A percentile compares a stretch with the other conserved stretches of the same genome.
These are phyloP conservation scores for Bombus polaris DNA, from an alignment of 1,140 invertebrate genomes.

Conservation along the genomic window DNA sequence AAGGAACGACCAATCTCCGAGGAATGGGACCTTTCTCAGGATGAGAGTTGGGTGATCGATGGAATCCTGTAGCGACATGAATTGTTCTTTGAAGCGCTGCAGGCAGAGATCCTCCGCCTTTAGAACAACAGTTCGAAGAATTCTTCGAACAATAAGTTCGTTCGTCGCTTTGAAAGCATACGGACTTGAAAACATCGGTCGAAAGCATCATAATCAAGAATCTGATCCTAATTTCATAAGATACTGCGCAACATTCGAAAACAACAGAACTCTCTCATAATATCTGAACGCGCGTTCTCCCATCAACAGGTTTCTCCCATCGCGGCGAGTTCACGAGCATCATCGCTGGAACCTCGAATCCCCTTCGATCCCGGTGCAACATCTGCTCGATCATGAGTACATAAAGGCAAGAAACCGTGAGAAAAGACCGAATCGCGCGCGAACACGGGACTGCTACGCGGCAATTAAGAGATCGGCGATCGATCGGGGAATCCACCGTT, in stretches of 20 bases:
- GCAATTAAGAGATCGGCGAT: slow-evolving; percentile 32
- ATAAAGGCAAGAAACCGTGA: not conserved
- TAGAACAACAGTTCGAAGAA: not conserved
- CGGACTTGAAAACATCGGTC: not conserved
- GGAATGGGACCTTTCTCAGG: not conserved
- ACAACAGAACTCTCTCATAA: not conserved
- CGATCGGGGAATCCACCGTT: slow-evolving; percentile 23
- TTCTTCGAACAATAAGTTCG: not conserved
- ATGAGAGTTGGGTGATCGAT: too few relatives aligned
- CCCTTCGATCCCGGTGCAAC: not conserved
- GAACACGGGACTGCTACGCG: not conserved
- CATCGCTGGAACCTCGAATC: not conserved
- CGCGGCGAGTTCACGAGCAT: not conserved
- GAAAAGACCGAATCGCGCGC: slow-evolving; percentile 4
- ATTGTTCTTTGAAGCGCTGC: too few relatives aligned
- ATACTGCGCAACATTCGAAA: not conserved
- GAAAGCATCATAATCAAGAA: not conserved
- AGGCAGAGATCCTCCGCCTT: too few relatives aligned
- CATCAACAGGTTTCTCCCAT: slow-evolving; percentile 15
- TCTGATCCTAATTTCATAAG: not conserved
- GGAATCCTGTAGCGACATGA: too few relatives aligned
- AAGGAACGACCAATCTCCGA: not conserved
- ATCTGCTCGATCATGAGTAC: not conserved
- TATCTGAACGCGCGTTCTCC: not conserved
- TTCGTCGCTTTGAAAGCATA: not conserved